Percentiles rank a stretch among this genome's conserved stretches.
phyloP scores from a whole-genome alignment of 64 coral and sea anemone species.

The Trachythela sp. region DNA sequence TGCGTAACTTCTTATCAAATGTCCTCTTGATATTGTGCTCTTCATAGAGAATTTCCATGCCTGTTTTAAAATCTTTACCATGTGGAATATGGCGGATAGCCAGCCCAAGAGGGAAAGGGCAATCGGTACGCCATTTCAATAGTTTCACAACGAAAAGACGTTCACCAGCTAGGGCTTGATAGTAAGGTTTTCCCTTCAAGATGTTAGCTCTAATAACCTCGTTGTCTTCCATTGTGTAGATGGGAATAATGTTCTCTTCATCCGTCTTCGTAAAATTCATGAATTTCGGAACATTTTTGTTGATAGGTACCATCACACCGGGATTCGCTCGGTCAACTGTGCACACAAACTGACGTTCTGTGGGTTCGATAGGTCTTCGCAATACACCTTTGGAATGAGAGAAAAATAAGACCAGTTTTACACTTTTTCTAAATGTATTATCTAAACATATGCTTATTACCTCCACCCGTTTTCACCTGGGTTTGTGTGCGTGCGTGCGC shows the following conservation, averaged over 20 bases:
- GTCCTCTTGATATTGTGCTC: conserved; percentile 47
- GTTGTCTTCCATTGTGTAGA: not conserved
- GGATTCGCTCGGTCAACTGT: conserved; percentile 43
- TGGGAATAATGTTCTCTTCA: not conserved
- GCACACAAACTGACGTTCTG: conserved; percentile 82
- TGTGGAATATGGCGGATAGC: conserved; percentile 41
- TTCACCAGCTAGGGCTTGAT: conserved; percentile 40
- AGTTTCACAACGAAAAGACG: conserved; percentile 61
- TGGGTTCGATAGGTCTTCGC: conserved; percentile 61
- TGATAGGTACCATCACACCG: conserved; percentile 71
- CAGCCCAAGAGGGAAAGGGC: conserved; percentile 48
- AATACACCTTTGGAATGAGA: conserved; percentile 59
- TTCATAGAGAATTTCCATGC: conserved; percentile 33
- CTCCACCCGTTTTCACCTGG: too few species aligned
- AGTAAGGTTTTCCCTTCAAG: not conserved
- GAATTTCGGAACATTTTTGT: conserved; percentile 66
- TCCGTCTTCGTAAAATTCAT: conserved; percentile 58
- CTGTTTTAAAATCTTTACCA: conserved; percentile 24
- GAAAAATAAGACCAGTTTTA: not conserved
- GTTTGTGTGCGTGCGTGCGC: too few species aligned
- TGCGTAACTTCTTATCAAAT: conserved; percentile 19
- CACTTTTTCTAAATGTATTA: not conserved
- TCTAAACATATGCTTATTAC: too few species aligned
- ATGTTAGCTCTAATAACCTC: not conserved
- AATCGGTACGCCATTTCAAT: conserved; percentile 43